Conservation (phyloP, 2,888 invertebrate genomes). For the Epicampocera succincta region DNA sequence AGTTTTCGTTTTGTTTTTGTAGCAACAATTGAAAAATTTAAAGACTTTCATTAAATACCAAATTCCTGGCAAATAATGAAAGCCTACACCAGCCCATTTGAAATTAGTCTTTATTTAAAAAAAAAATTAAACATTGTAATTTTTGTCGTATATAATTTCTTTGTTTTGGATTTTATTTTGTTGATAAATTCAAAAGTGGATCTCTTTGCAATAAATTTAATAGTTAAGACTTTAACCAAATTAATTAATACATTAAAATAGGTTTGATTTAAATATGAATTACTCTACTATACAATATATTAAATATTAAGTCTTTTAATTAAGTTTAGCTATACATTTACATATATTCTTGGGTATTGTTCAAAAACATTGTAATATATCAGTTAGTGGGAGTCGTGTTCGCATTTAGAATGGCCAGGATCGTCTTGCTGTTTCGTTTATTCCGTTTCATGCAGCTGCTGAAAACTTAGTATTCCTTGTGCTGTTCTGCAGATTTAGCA, state of each 20-base stretch:
- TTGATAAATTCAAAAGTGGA: constrained; percentile 72
- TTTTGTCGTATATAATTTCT: background rate
- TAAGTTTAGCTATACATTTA: constrained; percentile 21
- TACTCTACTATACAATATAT: constrained; percentile 38
- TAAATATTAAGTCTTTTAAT: constrained; percentile 31
- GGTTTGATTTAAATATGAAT: background rate
- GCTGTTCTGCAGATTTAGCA: constrained; percentile 46
- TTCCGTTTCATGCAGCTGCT: too few species aligned
- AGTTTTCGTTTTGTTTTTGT: constrained; percentile 1
- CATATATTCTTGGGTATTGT: constrained; percentile 24
- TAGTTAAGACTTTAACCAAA: background rate
- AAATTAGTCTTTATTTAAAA: constrained; percentile 8
- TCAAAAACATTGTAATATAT: constrained; percentile 13
- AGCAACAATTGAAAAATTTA: constrained; percentile 25
- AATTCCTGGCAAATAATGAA: constrained; percentile 67
- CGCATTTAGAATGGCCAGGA: constrained; percentile 32
- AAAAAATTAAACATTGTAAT: constrained; percentile 13
- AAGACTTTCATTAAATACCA: constrained; percentile 71
- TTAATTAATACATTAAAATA: background rate
- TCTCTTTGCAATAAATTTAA: constrained; percentile 71
- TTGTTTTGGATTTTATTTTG: background rate
- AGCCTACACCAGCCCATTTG: constrained; percentile 78
- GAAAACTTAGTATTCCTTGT: constrained; percentile 63
- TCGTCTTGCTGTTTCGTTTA: constrained; percentile 24
- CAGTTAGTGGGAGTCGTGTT: constrained; percentile 33